Evolutionary conservation across 2,113 vertebrate species (phyloP), one percentile per base, ranked within the genome.

Genomic region (Drymodes brunneopygia): DNA sequence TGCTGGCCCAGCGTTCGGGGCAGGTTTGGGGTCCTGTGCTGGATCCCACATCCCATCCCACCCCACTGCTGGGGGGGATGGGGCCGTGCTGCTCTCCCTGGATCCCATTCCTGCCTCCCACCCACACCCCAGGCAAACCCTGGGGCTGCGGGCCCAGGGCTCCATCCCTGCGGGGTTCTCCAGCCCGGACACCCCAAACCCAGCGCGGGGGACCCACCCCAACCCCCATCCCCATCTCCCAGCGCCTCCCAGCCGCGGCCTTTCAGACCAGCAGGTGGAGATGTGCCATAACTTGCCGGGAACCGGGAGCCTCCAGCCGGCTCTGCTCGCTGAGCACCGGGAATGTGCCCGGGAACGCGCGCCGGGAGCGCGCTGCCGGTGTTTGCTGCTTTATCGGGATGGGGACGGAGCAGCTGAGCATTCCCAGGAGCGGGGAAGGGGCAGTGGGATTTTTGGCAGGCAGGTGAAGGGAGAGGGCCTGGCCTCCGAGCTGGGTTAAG

Each of bases 251-350:
- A 5, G 33, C 61, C 33, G 11, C 3, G 35, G 92, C 84, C 28
- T 80, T 75, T 71, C 90, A 97, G 82, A 64, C 98, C 98, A 98
- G 98, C 97, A 98, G 98, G 96, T 98, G 98, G 98, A 78, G 98
- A 96, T 97, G 67, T 97, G 93, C 94, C 96, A 92, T 90, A 97
- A 97, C 86, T 51, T 0, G 61, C 62, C 53, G 71, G n/a, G 38
- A 75, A 11, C 25, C 0, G 7, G 51, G 47, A 45, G 7, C 3
- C 2, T 0, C 0, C 67, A 21, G 15, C 47, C 6, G 4, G 15
- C 1, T 47, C 4, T 16, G 56, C 38, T 42, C 20, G 0, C 9
- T 14, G 25, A 29, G 8, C 47, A 3, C 22, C 48, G 47, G 40
- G 42, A 56, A 38, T 3, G 33, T 0, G 36, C 65, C 45, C 17